Evolutionary conservation across 2,888 invertebrate species (phyloP).

Genomic region (Eupelmus urozonus): DNA sequence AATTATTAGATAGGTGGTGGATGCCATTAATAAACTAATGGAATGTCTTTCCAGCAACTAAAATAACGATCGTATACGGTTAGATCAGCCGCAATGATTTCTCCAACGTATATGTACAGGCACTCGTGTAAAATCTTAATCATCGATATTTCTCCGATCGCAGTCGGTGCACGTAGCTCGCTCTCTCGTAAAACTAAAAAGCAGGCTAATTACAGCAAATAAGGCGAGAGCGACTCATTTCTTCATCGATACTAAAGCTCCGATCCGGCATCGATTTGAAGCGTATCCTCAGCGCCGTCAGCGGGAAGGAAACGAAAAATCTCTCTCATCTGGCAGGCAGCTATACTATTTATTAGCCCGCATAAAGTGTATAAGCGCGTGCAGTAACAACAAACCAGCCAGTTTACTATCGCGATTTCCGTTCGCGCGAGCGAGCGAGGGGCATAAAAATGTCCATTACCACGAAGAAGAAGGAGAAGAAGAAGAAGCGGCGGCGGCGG

Average conservation of each 20-base stretch:
- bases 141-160: too few relatives aligned
- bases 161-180: too few relatives aligned
- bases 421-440: conserved; percentile 16
- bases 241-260: neutral
- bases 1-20: too few relatives aligned
- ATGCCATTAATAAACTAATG: too few relatives aligned
- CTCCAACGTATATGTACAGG: too few relatives aligned
- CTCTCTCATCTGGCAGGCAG: conserved; percentile 19
- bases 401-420: conserved; percentile 59
- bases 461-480: neutral
- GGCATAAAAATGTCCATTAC: conserved; percentile 43
- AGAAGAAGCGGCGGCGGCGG: conserved; percentile 27
- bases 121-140: too few relatives aligned
- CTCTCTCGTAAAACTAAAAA: too few relatives aligned
- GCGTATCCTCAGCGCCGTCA: neutral
- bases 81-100: too few relatives aligned
- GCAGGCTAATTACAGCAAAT: neutral
- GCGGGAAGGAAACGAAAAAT: conserved; percentile 33
- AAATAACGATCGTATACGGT: too few relatives aligned
- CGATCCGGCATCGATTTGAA: too few relatives aligned
- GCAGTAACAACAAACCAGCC: conserved; percentile 36
- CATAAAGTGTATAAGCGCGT: conserved; percentile 41
- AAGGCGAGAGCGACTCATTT: neutral
- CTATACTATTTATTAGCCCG: conserved; percentile 49
- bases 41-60: too few relatives aligned